Conservation (phyloP, 2,113 vertebrate genomes). For the Mungos mungo region DNA sequence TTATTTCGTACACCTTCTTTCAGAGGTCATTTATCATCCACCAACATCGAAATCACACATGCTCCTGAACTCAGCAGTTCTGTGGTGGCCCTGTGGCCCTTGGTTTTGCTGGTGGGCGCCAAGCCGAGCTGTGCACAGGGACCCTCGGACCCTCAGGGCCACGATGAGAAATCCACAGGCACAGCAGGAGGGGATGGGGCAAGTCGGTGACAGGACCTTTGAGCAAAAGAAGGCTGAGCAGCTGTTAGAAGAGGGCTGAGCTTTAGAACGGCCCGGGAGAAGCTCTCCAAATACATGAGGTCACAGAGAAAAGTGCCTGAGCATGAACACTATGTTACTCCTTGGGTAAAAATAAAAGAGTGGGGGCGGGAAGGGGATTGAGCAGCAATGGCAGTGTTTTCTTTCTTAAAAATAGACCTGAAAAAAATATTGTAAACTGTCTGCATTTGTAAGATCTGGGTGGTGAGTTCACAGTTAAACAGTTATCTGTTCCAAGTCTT, state of each 20-base stretch:
- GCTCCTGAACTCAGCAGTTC: not conserved
- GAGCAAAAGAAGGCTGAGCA: not conserved
- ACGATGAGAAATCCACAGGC: not conserved
- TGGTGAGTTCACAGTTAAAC: not conserved
- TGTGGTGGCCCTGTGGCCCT: rapidly evolving
- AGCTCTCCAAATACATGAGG: not conserved
- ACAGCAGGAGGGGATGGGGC: not conserved
- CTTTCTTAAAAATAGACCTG: slow-evolving; percentile 67
- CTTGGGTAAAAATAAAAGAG: slow-evolving; percentile 65
- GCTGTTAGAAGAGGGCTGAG: not conserved
- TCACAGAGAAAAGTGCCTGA: not conserved
- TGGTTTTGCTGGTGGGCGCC: rapidly evolving
- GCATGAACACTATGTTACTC: not conserved
- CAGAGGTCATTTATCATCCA: not conserved
- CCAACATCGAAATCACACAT: not conserved
- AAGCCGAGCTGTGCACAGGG: rapidly evolving
- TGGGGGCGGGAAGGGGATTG: slow-evolving; percentile 2
- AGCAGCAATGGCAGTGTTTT: slow-evolving; percentile 5
- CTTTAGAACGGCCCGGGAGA: not conserved
- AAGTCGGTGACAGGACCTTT: not conserved
- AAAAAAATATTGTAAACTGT: slow-evolving; percentile 36
- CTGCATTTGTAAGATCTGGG: not conserved
- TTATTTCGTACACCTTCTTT: not conserved
- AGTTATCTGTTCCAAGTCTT: not conserved
- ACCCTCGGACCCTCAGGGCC: not conserved